Evolutionary conservation across 2,113 vertebrate genomes (phyloP).

Genomic region (Paedocypris sp.): DNA sequence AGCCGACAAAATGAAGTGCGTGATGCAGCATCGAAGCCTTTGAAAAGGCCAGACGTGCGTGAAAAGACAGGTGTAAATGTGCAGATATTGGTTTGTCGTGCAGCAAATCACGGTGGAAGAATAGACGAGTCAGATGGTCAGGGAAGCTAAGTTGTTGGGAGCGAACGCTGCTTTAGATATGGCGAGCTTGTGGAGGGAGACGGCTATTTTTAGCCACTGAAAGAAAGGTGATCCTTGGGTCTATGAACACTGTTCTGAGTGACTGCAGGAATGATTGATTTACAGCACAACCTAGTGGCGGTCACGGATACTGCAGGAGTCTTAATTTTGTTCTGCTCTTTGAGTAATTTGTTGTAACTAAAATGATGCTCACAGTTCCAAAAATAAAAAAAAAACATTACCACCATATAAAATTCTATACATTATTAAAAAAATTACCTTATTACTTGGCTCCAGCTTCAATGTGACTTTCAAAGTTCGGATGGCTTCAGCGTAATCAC

Average conservation of each 20-base stretch:
- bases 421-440: constrained; percentile 55
- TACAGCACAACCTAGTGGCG: constrained; percentile 35
- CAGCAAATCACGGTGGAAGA: no score
- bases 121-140: no score
- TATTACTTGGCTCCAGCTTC: constrained; percentile 92
- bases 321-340: no score
- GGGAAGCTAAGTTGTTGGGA: constrained; percentile 14
- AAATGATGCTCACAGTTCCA: no score
- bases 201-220: constrained; percentile 55
- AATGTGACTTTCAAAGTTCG: constrained; percentile 75
- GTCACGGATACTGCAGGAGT: background rate
- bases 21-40: background rate
- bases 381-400: no score
- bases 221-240: constrained; percentile 51
- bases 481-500: constrained; percentile 82
- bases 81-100: constrained; percentile 15
- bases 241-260: constrained; percentile 40
- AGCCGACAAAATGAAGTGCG: no score
- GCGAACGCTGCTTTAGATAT: constrained; percentile 37
- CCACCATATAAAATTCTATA: no score
- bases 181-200: constrained; percentile 29
- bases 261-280: background rate
- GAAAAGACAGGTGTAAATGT: constrained; percentile 11
- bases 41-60: constrained; percentile 19
- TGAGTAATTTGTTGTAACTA: no score